phyloP scores from a whole-genome alignment of 2,888 invertebrate species.

The Drosophila cyrtoloma region DNA sequence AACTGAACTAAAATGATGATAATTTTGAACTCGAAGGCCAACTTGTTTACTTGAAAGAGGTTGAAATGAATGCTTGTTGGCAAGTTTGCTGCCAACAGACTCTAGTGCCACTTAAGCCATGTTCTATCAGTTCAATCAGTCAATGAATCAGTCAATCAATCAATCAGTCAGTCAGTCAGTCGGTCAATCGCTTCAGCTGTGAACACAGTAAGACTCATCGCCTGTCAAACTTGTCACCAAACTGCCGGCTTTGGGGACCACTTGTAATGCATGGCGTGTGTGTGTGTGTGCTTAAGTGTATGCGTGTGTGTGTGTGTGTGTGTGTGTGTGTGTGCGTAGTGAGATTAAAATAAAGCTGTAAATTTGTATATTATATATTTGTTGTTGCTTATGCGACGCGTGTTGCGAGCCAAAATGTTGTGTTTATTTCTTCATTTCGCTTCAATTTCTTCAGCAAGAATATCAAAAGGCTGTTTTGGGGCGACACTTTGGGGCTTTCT shows the following conservation, averaged over 20 bases:
- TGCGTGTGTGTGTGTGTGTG: slow-evolving; percentile 9
- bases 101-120: slow-evolving; percentile 18
- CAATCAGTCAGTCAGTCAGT: slow-evolving; percentile 23
- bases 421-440: slow-evolving; percentile 65
- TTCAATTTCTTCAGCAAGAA: slow-evolving; percentile 67
- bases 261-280: slow-evolving; percentile 47
- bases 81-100: slow-evolving; percentile 48
- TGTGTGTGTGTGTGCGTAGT: slow-evolving; percentile 9
- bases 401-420: slow-evolving; percentile 44
- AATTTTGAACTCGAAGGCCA: background rate
- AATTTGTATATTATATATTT: slow-evolving; percentile 22
- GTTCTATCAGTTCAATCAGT: slow-evolving; percentile 12
- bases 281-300: background rate
- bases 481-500: slow-evolving; percentile 61
- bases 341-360: slow-evolving; percentile 2
- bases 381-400: slow-evolving; percentile 39
- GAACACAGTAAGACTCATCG: slow-evolving; percentile 21
- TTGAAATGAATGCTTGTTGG: background rate
- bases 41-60: background rate
- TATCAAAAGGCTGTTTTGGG: slow-evolving; percentile 59
- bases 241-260: slow-evolving; percentile 38
- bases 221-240: slow-evolving; percentile 39
- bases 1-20: background rate
- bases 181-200: slow-evolving; percentile 29
- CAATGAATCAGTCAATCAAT: slow-evolving; percentile 9